Evolutionary conservation across 2,888 invertebrate species (phyloP), one percentile per base, ranked within the genome.

Genomic region (Blomia tropicalis): DNA sequence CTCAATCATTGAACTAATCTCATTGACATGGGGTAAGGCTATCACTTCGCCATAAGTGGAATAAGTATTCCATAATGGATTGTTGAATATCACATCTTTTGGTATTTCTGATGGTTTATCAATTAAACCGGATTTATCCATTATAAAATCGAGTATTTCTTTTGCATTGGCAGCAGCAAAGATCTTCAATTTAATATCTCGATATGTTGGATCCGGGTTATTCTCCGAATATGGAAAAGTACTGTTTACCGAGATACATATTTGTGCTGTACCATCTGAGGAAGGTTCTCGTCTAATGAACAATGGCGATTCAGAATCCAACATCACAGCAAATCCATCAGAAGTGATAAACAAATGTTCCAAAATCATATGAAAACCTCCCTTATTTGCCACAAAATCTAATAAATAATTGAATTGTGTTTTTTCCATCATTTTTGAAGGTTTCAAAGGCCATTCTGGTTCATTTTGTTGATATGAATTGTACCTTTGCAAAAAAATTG

Each of bases 241-340:
- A 19, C n/a, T 47, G n/a, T 22, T 27, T 7, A 47, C 78, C 2
- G 79, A 75, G 58, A 83, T 76, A 69, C 82, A 82, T 41, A 83
- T 72, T 27, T 14, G 17, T 5, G 51, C 22, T 2, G 74, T 69
- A 11, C 75, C 69, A n/a, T n/a, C n/a, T n/a, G n/a, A n/a, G 23
- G 69, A 64, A 1, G 67, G 70, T 59, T 78, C 79, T 69, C 83
- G 80, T 70, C 83, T 83, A 0, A 84, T 77, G 70, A 84, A 85
- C 0, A 87, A 76, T 0, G 85, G 85, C 0, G 78, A 79, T 41
- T 77, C 77, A 1, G 80, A 77, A 59, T 81, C 77, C 0, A 84
- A 80, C 69, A 78, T 79, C 54, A 85, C 73, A 69, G 81, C 83
- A 51, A 79, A 76, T 0, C 86, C 86, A 17, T 75, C 77, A 0